Evolutionary conservation across 2,888 invertebrate genomes (phyloP).

Genomic region (Polietes domitor): DNA sequence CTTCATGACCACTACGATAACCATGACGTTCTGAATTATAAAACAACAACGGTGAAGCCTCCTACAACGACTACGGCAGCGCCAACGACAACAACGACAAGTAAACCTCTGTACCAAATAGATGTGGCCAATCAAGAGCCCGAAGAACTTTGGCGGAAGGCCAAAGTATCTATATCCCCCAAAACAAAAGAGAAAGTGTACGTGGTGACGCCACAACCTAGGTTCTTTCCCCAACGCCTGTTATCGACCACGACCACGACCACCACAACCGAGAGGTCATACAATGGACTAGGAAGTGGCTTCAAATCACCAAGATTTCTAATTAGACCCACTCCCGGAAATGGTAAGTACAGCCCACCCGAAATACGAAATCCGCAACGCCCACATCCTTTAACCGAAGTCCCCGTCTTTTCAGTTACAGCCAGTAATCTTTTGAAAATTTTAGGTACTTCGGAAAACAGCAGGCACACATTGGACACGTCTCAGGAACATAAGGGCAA

Average conservation of each 20-base stretch:
- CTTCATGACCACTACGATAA: conserved; percentile 73
- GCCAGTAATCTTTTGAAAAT: conserved; percentile 60
- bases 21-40: conserved; percentile 42
- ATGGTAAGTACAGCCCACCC: conserved; percentile 71
- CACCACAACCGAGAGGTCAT: conserved; percentile 51
- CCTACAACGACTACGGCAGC: conserved; percentile 64
- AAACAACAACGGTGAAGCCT: conserved; percentile 49
- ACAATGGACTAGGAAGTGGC: conserved; percentile 44
- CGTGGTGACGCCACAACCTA: conserved; percentile 89
- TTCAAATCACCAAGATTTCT: conserved; percentile 82
- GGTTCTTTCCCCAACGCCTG: conserved; percentile 68
- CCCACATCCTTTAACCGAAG: conserved; percentile 43
- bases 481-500: conserved; percentile 50
- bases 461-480: neutral
- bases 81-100: conserved; percentile 79
- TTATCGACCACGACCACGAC: conserved; percentile 47
- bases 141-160: conserved; percentile 84
- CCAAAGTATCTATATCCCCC: conserved; percentile 88
- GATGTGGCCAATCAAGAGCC: conserved; percentile 68
- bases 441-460: conserved; percentile 63
- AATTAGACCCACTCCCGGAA: conserved; percentile 83
- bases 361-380: conserved; percentile 46
- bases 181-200: conserved; percentile 90
- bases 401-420: conserved; percentile 45
- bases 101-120: conserved; percentile 76